Percentiles rank a stretch among this genome's conserved stretches.
Evolutionary conservation across 2,113 vertebrate genomes (phyloP).

Genomic region (Tympanuchus pallidicinctus): DNA sequence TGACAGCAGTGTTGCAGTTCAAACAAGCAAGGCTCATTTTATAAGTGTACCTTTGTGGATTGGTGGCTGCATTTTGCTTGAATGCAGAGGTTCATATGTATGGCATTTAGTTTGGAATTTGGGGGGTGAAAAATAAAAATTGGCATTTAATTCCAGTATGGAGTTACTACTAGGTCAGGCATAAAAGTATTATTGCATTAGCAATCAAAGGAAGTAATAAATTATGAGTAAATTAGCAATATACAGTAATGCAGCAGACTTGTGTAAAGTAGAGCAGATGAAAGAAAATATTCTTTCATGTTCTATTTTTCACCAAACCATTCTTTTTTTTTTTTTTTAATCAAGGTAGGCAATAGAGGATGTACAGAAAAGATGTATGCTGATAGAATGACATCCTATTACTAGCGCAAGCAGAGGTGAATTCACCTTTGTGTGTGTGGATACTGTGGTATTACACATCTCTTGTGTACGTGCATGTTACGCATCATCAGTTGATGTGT

Average conservation of each 20-base stretch:
- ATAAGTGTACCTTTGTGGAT: conserved; percentile 78
- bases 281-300: not conserved
- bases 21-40: conserved; percentile 75
- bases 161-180: conserved; percentile 54
- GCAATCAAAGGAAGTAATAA: conserved; percentile 52
- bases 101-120: conserved; percentile 61
- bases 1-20: conserved; percentile 71
- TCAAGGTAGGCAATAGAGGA: not conserved
- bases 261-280: not conserved
- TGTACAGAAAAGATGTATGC: not conserved
- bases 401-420: not conserved
- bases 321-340: not conserved
- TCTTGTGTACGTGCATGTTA: not conserved
- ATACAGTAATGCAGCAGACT: not conserved
- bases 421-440: not conserved
- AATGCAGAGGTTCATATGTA: conserved; percentile 36
- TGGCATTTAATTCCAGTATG: conserved; percentile 67
- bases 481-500: not conserved
- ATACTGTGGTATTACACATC: not conserved
- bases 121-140: conserved; percentile 51
- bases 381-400: not conserved
- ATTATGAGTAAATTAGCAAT: not conserved
- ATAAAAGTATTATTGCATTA: conserved; percentile 60
- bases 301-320: not conserved
- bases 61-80: conserved; percentile 57